A percentile compares a stretch with the other conserved stretches of the same genome.
Evolutionary conservation across 2,888 invertebrate genomes (phyloP).

Genomic region (Crepidodera aurea): DNA sequence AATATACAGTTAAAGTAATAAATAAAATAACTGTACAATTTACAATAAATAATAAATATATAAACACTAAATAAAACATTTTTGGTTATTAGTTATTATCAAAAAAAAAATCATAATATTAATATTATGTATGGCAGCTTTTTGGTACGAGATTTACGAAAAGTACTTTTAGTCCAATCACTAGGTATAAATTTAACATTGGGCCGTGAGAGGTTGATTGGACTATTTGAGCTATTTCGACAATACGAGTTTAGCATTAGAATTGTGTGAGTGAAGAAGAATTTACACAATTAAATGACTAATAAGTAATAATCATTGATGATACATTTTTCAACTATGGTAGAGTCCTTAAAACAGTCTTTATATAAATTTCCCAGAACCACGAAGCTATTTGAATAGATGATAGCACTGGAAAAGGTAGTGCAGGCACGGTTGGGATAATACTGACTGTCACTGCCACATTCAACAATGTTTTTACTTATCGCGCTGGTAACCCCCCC

Average conservation of each 20-base stretch:
- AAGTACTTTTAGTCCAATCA: too few relatives aligned
- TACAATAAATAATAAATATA: constrained; percentile 12
- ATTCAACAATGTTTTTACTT: constrained; percentile 54
- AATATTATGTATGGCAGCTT: neutral
- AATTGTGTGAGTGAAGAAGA: neutral
- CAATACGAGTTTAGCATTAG: constrained; percentile 9
- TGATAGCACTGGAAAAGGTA: constrained; percentile 54
- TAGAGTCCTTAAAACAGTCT: constrained; percentile 4
- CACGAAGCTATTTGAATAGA: constrained; percentile 39
- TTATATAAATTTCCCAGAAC: constrained; percentile 24
- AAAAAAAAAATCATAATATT: neutral
- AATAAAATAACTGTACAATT: constrained; percentile 11
- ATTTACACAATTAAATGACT: neutral
- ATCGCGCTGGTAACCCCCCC: constrained; percentile 54
- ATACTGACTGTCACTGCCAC: constrained; percentile 61
- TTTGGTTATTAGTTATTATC: neutral
- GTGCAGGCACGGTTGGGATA: constrained; percentile 61
- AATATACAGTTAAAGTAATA: constrained; percentile 2
- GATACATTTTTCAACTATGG: constrained; percentile 12
- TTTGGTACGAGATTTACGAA: neutral
- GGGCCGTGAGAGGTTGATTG: too few relatives aligned
- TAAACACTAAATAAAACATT: constrained; percentile 9
- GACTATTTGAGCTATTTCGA: constrained; percentile 10
- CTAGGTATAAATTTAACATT: too few relatives aligned
- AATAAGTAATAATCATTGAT: neutral